Base-by-base conservation (phyloP, 1,140 invertebrate genomes). In the Heliconius hewitsoni region DNA sequence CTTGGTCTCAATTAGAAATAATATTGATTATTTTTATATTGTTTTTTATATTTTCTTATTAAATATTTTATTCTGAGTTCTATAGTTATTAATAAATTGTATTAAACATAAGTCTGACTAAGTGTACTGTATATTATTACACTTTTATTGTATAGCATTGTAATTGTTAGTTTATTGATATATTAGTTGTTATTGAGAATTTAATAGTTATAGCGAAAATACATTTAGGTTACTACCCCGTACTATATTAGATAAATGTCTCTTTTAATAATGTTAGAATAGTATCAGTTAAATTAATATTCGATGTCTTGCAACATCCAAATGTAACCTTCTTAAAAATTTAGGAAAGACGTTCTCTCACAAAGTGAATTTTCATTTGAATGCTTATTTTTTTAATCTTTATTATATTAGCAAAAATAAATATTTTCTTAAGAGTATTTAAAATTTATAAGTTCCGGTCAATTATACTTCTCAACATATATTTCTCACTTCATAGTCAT, bases 81-180 rank as follows among this genome's bases (percentile, higher is more conserved):
- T 66, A 30, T n/a, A 16, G 27, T 66, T 66, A 13, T 30, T 66
- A 66, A 66, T 16, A 30, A 66, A 27, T 27, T 27, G 27, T 66
- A 66, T 66, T 66, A 66, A 66, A 66, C 23, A 66, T 66, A 66
- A 66, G 60, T 66, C 60, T 66, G 60, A 66, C 9, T 60, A 16
- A 30, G n/a, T 66, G 60, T 66, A 66, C 42, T 46, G 42, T 13
- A 66, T 66, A 30, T 27, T 16, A 57, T 23, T 55, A 57, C 19
- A 27, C 60, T 30, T 30, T 23, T 66, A 27, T 16, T 66, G 9
- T 30, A 66, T 66, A 23, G 11, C 30, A 66, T 16, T 66, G 27
- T 66, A 66, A 66, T 16, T 27, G 27, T 66, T 66, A 66, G 11
- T 30, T 30, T 66, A 30, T 66, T 66, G 23, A 11, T 16, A 66